Evolutionary conservation across 2,888 invertebrate species (phyloP), one percentile per base, ranked within the genome.

Genomic region (Melipona bicolor): DNA sequence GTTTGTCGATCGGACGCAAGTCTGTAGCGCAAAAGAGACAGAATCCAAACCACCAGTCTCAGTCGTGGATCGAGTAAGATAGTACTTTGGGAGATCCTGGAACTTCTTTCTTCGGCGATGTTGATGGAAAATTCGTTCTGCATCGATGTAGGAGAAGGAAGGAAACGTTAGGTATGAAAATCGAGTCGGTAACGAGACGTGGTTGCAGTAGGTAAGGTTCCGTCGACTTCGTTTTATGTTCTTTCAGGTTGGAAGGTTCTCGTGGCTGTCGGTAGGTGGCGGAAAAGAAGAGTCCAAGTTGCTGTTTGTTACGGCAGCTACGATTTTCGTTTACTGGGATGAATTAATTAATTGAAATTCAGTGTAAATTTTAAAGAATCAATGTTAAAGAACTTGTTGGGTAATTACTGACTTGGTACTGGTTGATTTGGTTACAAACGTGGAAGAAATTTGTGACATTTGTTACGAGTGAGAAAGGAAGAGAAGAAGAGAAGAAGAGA

Each of bases 211-310:
- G 65, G 76, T 83, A 78, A 24, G n/a, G 13, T 59, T 43, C 50
- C 17, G 32, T 49, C 21, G 1, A 43, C 4, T 32, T 65, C 6
- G 24, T 49, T 43, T 32, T 9, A 32, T 17, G 21, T 52, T 24
- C 27, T 49, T 52, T 13, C 54, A 50, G 24, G 32, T n/a, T 17
- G 19, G 9, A 19, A 62, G 15, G 78, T 86, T 83, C 80, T 32
- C 64, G n/a, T 21, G 17, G 15, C 5, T 3, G 13, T 24, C 64
- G 54, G 64, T 67, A 86, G 86, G 78, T 86, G 86, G 86, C 86
- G 43, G 65, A 76, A 64, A 70, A 43, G 86, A 64, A 52, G 5
- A 32, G 43, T 70, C 77, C 0, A 15, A 17, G 61, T 15, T 56
- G 13, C 3, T 2, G 5, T 50, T 50, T 15, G 13, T 59, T 24